Evolutionary conservation across 2,797 vertebrate genomes (phyloP), one percentile per base, ranked within the genome.

Genomic region (Epinephelus coioides): DNA sequence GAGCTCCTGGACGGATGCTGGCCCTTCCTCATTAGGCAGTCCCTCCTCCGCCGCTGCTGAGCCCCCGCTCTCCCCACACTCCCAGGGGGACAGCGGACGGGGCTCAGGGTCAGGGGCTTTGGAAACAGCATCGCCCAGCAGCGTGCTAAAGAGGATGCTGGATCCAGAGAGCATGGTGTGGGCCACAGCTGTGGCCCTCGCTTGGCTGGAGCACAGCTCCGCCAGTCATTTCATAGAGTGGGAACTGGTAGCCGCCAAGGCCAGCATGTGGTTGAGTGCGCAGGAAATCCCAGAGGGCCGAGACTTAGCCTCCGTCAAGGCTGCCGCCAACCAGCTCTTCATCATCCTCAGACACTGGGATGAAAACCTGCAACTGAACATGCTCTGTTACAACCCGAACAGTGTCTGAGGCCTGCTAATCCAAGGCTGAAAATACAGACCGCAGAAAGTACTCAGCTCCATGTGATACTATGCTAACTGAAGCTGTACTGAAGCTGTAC

Each of bases 331-430:
- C 86, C 98, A 99, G 93, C 97, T 99, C 46, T 99, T 99, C 7
- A 97, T 99, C 85, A 96, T 99, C 79, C 97, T 99, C 81, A 94
- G 97, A 74, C 98, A 99, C 94, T 99, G 98, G 98, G 96, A 99
- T 19, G 97, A 99, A 66, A 99, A 97, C 89, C 95, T 99, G 81
- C 97, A 99, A 84, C 96, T 99, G 84, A 97, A 98, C 81, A 95
- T 99, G 96, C 95, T 99, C 34, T 99, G 98, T 85, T 99, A 99
- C 91, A 97, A 99, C 92, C 98, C 98, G 0, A 96, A 96, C 91
- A 97, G 95, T 0, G 93, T 99, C 86, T 99, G 86, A 94, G 69
- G 21, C 67, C 66, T 46, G 21, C 66, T 8, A 13, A 69, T 25
- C 46, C 53, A 21, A n/a, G 30, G 78, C 51, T 46, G 8, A 25